Evolutionary conservation across 1,140 invertebrate genomes (phyloP).

Genomic region (Lethocerus indicus): DNA sequence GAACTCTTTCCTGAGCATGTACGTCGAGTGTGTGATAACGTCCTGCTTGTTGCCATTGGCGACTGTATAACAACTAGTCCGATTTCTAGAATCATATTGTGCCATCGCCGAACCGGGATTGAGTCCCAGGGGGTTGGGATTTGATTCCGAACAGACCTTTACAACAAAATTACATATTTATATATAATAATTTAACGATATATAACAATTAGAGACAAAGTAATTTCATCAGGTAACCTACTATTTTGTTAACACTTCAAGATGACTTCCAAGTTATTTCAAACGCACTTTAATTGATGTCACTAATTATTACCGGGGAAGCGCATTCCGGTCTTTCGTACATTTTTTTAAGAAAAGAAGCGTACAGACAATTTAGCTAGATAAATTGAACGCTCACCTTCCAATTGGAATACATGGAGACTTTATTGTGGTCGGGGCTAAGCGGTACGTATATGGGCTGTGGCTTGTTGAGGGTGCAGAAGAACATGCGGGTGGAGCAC

Average conservation of each 20-base stretch:
- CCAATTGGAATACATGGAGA: constrained; percentile 99
- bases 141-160: constrained; percentile 44
- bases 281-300: no score
- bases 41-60: constrained; percentile 36
- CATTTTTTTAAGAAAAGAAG: no score
- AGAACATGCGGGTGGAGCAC: constrained; percentile 76
- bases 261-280: no score
- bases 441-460: constrained; percentile 84
- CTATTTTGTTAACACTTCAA: no score
- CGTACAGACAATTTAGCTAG: no score
- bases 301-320: no score
- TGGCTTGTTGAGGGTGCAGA: constrained; percentile 79
- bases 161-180: no score
- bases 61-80: constrained; percentile 35
- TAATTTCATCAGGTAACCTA: no score
- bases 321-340: no score
- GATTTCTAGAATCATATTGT: constrained; percentile 56
- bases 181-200: no score
- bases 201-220: no score
- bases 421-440: constrained; percentile 59
- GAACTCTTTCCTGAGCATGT: constrained; percentile 22
- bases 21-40: constrained; percentile 53
- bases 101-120: constrained; percentile 45
- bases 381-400: constrained; percentile 29
- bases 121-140: constrained; percentile 51